Evolutionary conservation across 2,888 invertebrate genomes (phyloP).

Genomic region (Siphonodentalium dalli): DNA sequence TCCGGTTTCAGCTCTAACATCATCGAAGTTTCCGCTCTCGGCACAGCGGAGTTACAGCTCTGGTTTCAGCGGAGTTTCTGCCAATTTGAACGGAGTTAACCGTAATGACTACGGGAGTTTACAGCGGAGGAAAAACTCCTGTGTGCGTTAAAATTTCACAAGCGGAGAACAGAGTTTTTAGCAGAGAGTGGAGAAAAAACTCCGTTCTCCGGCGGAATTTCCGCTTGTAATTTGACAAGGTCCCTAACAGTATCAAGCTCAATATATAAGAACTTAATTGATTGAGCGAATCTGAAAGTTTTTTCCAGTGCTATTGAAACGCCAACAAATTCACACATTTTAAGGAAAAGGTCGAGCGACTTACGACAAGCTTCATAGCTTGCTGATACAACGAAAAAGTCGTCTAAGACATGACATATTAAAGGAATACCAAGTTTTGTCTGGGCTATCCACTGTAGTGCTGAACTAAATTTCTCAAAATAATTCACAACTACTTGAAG

Average conservation of each 20-base stretch:
- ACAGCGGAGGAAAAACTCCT: too few species aligned
- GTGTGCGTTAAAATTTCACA: too few species aligned
- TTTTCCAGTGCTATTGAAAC: constrained; percentile 3
- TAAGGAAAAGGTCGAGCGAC: not conserved
- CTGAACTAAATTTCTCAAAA: constrained; percentile 7
- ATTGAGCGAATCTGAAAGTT: not conserved
- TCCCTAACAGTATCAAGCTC: not conserved
- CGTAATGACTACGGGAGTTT: too few species aligned
- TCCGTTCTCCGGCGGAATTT: too few species aligned
- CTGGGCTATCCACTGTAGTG: constrained; percentile 3
- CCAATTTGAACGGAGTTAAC: too few species aligned
- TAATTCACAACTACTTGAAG: not conserved
- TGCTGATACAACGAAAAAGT: not conserved
- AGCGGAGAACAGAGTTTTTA: too few species aligned
- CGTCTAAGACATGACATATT: not conserved
- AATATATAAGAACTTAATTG: not conserved
- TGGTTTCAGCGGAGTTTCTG: too few species aligned
- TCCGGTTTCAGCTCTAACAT: too few species aligned
- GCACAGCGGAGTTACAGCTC: too few species aligned
- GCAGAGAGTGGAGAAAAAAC: too few species aligned
- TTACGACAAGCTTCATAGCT: not conserved
- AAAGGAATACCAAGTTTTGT: not conserved
- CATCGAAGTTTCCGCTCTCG: too few species aligned
- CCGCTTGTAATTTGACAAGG: too few species aligned
- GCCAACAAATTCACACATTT: not conserved